Base-by-base conservation (phyloP, 2,797 vertebrate genomes). In the Trachurus trachurus region DNA sequence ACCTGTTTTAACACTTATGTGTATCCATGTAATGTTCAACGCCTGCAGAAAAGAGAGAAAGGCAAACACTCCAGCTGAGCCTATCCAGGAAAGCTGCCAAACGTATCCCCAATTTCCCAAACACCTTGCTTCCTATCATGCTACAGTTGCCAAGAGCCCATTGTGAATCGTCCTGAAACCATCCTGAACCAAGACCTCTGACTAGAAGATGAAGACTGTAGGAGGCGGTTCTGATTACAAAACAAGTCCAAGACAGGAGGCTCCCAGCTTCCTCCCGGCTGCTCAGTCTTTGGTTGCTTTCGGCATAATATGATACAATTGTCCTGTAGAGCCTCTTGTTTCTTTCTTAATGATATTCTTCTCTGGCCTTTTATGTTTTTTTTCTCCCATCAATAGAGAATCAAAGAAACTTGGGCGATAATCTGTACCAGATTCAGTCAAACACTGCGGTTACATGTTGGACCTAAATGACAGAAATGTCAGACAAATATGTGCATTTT, bases 1-100 rank as follows among this genome's bases (percentile, higher is more conserved):
- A 59, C n/a, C 6, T 50, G 26, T 65, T 53, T 52, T 45, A 71
- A 45, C 53, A 6, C 13, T 49, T 22, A 21, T 62, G 7, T 34
- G 47, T 15, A 29, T 72, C 71, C 54, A 29, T 9, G 45, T 34
- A 19, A 31, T 26, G 63, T 65, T 62, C 63, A 71, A 72, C 54
- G 29, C 7, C 13, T 56, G 64, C 50, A 12, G 61, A 74, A 62
- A 54, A 54, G 56, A 44, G 56, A 39, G 52, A 59, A 22, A 70
- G 39, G 50, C 16, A 53, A 31, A 60, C 31, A 0, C 45, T 75
- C 67, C 54, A 50, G 69, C 65, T 56, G 40, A 75, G 70, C 37
- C 13, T 1, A 19, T 34, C 54, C 65, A 74, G 52, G 49, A 71
- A 60, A 42, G 57, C 16, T 61, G 54, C 61, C 70, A 74, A 61